Conservation (phyloP, 2,113 vertebrate species). For the Alligator sinensis region DNA sequence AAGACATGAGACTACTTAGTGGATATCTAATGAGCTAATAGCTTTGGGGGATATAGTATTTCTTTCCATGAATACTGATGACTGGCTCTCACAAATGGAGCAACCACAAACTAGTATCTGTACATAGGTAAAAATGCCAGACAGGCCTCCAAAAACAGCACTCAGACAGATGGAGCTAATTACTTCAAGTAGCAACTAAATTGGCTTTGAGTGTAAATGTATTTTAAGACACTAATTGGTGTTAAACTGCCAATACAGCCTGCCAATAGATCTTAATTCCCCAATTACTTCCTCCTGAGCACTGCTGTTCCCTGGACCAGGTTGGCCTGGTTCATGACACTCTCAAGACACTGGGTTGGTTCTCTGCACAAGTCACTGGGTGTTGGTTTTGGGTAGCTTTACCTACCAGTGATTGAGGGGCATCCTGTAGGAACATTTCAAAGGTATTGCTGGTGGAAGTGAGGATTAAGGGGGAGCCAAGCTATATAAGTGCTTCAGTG, state of each 20-base stretch:
- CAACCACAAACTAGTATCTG: background rate
- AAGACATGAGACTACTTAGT: background rate
- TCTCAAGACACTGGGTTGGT: background rate
- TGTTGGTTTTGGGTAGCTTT: background rate
- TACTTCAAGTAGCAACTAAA: slow-evolving; percentile 17
- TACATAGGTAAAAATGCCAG: background rate
- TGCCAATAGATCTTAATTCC: background rate
- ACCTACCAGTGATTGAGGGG: background rate
- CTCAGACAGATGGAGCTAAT: slow-evolving; percentile 32
- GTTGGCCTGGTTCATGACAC: background rate
- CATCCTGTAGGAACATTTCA: background rate
- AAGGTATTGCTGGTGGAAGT: background rate
- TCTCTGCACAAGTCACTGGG: background rate
- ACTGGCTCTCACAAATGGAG: background rate
- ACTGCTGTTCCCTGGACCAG: accelerated
- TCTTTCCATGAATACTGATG: background rate
- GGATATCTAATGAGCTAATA: accelerated
- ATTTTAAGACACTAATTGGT: slow-evolving; percentile 36
- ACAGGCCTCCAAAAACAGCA: background rate
- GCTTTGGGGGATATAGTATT: background rate
- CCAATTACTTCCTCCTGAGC: background rate
- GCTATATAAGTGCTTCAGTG: background rate
- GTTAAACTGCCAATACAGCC: slow-evolving; percentile 12
- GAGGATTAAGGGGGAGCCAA: background rate
- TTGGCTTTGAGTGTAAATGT: slow-evolving; percentile 4